Percentiles rank a stretch among this genome's conserved stretches.
Evolutionary conservation across 2,888 invertebrate genomes (phyloP).

Genomic region (Oscheius sp.): DNA sequence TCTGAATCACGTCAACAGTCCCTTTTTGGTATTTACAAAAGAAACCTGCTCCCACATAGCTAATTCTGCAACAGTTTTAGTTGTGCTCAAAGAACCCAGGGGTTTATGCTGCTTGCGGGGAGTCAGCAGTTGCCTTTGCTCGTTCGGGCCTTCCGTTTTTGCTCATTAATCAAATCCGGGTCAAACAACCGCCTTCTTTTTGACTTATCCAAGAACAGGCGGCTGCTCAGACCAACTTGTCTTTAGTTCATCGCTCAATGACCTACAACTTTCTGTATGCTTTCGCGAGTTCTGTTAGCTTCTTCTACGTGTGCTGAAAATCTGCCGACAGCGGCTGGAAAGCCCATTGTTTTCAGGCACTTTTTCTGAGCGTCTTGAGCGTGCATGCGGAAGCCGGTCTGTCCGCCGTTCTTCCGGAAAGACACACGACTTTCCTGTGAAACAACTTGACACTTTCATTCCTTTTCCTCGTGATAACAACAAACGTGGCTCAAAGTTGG

Average conservation of each 20-base stretch:
- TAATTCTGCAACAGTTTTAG: too few species aligned
- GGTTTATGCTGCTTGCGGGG: neutral
- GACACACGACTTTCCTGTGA: neutral
- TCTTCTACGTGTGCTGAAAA: conserved; percentile 4
- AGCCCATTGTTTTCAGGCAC: conserved; percentile 14
- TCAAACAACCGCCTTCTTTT: neutral
- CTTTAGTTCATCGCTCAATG: neutral
- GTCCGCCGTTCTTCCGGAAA: conserved; percentile 1
- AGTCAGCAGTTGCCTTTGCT: neutral
- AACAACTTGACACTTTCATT: neutral
- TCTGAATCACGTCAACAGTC: too few species aligned
- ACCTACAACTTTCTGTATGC: neutral
- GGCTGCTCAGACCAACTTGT: too few species aligned
- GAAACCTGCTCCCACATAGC: too few species aligned
- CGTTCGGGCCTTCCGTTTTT: neutral
- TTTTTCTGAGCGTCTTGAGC: neutral
- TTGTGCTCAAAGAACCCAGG: too few species aligned
- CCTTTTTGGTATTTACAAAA: too few species aligned
- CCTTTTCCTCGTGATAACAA: neutral
- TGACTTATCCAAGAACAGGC: too few species aligned
- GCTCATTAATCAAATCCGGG: neutral
- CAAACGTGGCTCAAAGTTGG: neutral
- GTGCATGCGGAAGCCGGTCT: neutral
- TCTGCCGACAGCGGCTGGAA: conserved; percentile 20
- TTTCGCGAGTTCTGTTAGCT: neutral